These are phyloP conservation scores for Erannis defoliaria DNA, from an alignment of 2,888 invertebrate species.

Conservation along the genomic window DNA sequence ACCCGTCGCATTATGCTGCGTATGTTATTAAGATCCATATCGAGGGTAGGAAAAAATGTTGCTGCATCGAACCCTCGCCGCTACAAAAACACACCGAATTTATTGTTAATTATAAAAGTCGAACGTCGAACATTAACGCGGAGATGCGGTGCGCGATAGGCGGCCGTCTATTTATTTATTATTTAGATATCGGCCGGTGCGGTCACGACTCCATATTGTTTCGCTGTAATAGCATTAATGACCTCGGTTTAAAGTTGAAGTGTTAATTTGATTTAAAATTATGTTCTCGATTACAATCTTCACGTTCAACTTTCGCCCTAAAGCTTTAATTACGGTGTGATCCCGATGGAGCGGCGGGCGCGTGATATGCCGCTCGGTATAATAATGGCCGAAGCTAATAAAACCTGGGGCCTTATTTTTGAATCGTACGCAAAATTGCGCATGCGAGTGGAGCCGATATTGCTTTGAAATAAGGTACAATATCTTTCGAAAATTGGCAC, in stretches of 20 bases:
- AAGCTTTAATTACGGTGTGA: slow-evolving; percentile 80
- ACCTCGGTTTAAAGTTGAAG: slow-evolving; percentile 86
- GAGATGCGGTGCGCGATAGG: slow-evolving; percentile 81
- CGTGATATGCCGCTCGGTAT: slow-evolving; percentile 64
- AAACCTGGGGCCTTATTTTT: slow-evolving; percentile 48
- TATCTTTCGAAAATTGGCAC: no score
- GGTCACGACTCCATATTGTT: slow-evolving; percentile 86
- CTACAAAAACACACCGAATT: slow-evolving; percentile 83
- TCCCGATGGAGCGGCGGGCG: slow-evolving; percentile 65
- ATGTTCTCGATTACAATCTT: slow-evolving; percentile 82
- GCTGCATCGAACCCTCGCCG: slow-evolving; percentile 65
- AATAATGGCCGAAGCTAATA: slow-evolving; percentile 56
- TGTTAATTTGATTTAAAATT: slow-evolving; percentile 87
- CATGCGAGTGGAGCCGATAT: no score
- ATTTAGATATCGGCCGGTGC: slow-evolving; percentile 82
- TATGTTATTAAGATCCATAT: slow-evolving; percentile 81
- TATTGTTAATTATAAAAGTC: slow-evolving; percentile 87
- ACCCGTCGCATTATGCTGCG: slow-evolving; percentile 53
- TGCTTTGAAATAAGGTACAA: no score
- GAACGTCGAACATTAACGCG: slow-evolving; percentile 80
- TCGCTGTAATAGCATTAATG: slow-evolving; percentile 84
- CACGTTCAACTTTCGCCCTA: slow-evolving; percentile 80
- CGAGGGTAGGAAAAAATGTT: slow-evolving; percentile 76
- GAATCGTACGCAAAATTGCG: no score
- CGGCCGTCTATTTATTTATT: slow-evolving; percentile 84